Base-by-base conservation (phyloP, 2,797 vertebrate genomes). In the Lophotriccus pileatus region DNA sequence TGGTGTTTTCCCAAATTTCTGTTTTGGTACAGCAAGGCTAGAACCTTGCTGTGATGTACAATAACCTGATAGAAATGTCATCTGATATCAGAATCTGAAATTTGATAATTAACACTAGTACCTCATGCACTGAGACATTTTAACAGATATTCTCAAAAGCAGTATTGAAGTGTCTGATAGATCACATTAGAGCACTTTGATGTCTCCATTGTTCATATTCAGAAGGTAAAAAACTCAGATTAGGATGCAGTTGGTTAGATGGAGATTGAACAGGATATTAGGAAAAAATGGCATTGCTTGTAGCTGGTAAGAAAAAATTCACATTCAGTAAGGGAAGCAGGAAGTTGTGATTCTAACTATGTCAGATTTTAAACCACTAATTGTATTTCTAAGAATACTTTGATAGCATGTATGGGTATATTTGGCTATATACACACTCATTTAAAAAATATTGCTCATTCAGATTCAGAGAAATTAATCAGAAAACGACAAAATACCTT, bases 401-500 rank as follows among this genome's bases (percentile, higher is more conserved):
- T 22, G 73, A 53, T 90, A 87, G 80, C 32, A 77, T 67, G 49
- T n/a, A n/a, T 44, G 52, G 37, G 76, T 87, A 28, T 94, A 87
- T 95, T 92, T 96, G 87, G 62, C 70, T 93, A 76, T 60, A 93
- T 80, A 41, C 84, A 83, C 94, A 86, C 49, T 95, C 78, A 91
- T 96, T 90, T 97, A 81, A 96, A 97, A 96, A 96, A 90, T 93
- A 96, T 94, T 96, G 47, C 86, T 97, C 91, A 85, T 97, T 97
- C 91, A 96, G 91, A 96, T 66, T 94, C 53, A 69, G 46, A 94
- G 41, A 96, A 93, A 97, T 97, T 96, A 94, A 96, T 97, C 93
- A 97, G 84, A 81, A 92, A 95, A 97, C 96, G 89, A 93, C 72
- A 90, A 95, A 94, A 97, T 84, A 79, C 83, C 76, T 91, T 59